These are phyloP conservation scores for Orientallactaga bullata DNA, from an alignment of 2,113 vertebrate species.

Conservation along the genomic window DNA sequence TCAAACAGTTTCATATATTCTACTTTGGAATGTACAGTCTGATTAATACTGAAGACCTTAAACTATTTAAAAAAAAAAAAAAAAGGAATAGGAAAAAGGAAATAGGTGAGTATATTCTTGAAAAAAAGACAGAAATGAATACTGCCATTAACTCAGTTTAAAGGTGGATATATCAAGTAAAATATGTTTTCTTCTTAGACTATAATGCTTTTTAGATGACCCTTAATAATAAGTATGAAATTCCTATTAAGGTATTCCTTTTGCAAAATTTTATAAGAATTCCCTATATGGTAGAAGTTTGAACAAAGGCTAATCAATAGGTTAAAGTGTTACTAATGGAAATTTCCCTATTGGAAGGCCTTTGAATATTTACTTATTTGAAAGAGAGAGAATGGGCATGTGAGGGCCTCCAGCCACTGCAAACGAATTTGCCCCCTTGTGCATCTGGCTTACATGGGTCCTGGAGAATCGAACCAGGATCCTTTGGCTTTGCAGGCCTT, in stretches of 20 bases:
- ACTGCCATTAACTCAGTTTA: conserved; percentile 40
- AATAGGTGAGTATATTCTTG: conserved; percentile 29
- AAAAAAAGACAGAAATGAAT: neutral
- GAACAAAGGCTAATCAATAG: conserved; percentile 5
- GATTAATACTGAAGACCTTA: conserved; percentile 36
- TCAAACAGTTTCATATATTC: conserved; percentile 17
- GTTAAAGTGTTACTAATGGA: conserved; percentile 27
- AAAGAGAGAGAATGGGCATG: too few relatives aligned
- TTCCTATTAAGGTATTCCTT: conserved; percentile 23
- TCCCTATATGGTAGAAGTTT: conserved; percentile 29
- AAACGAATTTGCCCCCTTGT: too few relatives aligned
- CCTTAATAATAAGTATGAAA: conserved; percentile 14
- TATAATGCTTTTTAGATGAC: conserved; percentile 7
- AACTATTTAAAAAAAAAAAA: neutral
- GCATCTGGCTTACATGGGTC: too few relatives aligned
- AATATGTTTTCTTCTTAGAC: conserved; percentile 35
- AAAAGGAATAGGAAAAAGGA: conserved; percentile 40
- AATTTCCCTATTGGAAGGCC: conserved; percentile 28
- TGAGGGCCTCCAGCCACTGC: too few relatives aligned
- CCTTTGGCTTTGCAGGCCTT: too few relatives aligned
- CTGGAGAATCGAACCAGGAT: too few relatives aligned
- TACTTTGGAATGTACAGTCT: neutral
- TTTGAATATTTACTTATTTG: too few relatives aligned
- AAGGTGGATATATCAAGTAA: conserved; percentile 10
- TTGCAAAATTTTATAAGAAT: conserved; percentile 37